Evolutionary conservation across 2,888 invertebrate genomes (phyloP), one percentile per base, ranked within the genome.

Genomic region (Andrena minutula): DNA sequence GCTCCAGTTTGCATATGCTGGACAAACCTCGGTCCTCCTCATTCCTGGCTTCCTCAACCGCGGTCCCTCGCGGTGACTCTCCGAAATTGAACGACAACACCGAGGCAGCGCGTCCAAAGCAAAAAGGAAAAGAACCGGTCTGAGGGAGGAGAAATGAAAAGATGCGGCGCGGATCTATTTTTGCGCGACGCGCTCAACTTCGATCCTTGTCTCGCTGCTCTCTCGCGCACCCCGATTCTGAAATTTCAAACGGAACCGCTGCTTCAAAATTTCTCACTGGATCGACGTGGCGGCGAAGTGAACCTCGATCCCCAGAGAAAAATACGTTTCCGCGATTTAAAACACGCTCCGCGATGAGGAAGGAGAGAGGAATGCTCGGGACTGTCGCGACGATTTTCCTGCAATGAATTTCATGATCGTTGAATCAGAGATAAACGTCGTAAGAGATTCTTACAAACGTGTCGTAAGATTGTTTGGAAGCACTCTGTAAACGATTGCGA

Each of bases 151-250:
- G 73, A 20, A 68, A 56, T 23, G 69, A 68, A 76, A 84, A 84
- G 75, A 75, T 58, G 51, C 66, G 64, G 28, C 61, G 28, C 61
- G 56, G 71, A 71, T 84, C 84, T 85, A 85, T 84, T 86, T 86
- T 82, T 84, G 77, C 32, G 32, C 32, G 41, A 51, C 32, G 16
- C 8, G 61, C 61, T 72, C 66, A 51, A 61, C 72, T 76, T 75
- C 72, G 71, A 71, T 72, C 60, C 49, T 60, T 68, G 70, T 64
- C 35, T 23, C 72, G 16, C n/a, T 51, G 26, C 32, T 51, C 72
- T n/a, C 51, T 20, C 41, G 53, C 12, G 56, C 26, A 70, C 41
- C 41, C 63, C 26, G 65, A 51, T 53, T 77, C 70, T 3, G 70
- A 77, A 65, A 53, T 61, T 60, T 71, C 26, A 2, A 32, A 10